Evolutionary conservation across 2,113 vertebrate genomes (phyloP).

Genomic region (Oreochromis aureus): DNA sequence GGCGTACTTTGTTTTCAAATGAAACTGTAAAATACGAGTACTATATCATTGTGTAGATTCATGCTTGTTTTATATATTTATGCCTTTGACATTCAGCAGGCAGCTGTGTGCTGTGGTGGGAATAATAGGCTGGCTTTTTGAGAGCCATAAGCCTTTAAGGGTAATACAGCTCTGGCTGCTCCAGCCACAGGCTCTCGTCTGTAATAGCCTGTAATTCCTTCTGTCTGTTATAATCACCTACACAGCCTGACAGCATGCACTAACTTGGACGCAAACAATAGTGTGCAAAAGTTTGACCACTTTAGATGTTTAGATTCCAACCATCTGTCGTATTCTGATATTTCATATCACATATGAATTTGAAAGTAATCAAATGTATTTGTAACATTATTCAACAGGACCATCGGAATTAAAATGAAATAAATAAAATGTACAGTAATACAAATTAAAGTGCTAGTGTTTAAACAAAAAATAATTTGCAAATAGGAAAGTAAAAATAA

Average conservation of each 20-base stretch:
- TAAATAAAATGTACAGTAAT: not conserved
- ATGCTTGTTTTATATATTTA: constrained; percentile 42
- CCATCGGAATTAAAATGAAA: fast-evolving
- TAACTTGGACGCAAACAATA: not conserved
- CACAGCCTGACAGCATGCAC: constrained; percentile 32
- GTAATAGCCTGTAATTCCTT: constrained; percentile 69
- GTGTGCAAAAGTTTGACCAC: not conserved
- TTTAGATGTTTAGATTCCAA: not conserved
- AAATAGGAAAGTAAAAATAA: not conserved
- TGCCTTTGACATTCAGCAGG: constrained; percentile 23
- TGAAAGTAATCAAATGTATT: not conserved
- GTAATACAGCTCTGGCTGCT: constrained; percentile 42
- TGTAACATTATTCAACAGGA: not conserved
- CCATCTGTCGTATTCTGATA: not conserved
- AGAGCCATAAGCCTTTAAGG: constrained; percentile 53
- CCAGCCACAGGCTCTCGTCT: constrained; percentile 51
- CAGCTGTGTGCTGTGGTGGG: constrained; percentile 41
- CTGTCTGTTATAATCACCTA: constrained; percentile 62
- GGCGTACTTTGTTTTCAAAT: constrained; percentile 17
- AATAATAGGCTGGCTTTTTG: constrained; percentile 49
- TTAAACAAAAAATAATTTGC: not conserved
- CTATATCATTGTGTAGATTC: not conserved
- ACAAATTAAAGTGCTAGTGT: not conserved
- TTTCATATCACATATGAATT: not conserved
- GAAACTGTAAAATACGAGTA: constrained; percentile 19